Evolutionary conservation across 2,797 vertebrate genomes (phyloP).

Genomic region (Pseudomugil gertrudae): DNA sequence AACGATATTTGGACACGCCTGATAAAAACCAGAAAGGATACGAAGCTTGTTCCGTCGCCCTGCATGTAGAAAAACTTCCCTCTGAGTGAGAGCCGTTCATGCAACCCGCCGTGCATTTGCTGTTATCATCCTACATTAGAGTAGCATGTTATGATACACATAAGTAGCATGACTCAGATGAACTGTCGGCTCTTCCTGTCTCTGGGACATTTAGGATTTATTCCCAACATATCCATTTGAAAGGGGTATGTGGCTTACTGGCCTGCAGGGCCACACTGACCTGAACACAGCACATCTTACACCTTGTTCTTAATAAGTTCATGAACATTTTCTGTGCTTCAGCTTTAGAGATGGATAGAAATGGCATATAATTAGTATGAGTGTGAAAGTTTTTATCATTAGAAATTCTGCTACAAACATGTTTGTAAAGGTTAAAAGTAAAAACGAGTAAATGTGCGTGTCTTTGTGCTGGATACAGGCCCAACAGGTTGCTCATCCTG

Average conservation of each 20-base stretch:
- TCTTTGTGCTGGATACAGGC: slow-evolving; percentile 77
- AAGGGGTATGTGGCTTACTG: background rate
- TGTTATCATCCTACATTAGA: no score
- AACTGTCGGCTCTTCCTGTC: background rate
- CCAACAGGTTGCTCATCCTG: slow-evolving; percentile 94
- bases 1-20: slow-evolving; percentile 94
- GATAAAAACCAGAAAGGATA: slow-evolving; percentile 95
- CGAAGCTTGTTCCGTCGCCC: slow-evolving; percentile 92
- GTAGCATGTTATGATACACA: background rate
- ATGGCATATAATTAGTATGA: background rate
- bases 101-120: background rate
- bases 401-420: background rate
- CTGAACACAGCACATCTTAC: background rate
- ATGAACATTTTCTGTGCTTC: background rate
- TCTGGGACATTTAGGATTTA: background rate
- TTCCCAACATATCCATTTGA: background rate
- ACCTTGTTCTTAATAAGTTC: no score
- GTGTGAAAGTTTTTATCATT: background rate
- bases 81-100: slow-evolving; percentile 83
- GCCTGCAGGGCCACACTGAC: background rate
- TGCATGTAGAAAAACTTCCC: slow-evolving; percentile 95
- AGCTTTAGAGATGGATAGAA: background rate
- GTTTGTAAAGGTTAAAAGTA: background rate
- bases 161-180: no score
- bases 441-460: background rate